A percentile compares a stretch with the other conserved stretches of the same genome.
These are phyloP conservation scores for Atherinomorus stipes DNA, from an alignment of 2,113 vertebrate species.

Conservation along the genomic window DNA sequence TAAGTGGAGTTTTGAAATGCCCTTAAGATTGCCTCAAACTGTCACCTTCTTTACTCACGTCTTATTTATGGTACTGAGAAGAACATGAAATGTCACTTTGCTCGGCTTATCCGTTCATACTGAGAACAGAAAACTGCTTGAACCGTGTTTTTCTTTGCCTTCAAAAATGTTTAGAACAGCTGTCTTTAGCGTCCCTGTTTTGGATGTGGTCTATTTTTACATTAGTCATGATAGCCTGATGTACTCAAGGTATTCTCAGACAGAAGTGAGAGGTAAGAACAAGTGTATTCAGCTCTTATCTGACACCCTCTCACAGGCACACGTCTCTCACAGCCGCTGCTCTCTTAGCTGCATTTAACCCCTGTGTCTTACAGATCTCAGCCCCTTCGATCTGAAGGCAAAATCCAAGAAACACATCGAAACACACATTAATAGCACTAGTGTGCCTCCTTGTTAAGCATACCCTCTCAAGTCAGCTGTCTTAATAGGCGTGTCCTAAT, in stretches of 20 bases:
- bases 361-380: slow-evolving; percentile 43
- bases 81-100: slow-evolving; percentile 4
- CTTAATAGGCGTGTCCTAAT: slow-evolving; percentile 80
- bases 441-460: slow-evolving; percentile 66
- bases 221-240: slow-evolving; percentile 41
- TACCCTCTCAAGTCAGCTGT: slow-evolving; percentile 69
- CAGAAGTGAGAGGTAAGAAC: slow-evolving; percentile 47
- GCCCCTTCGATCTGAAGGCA: slow-evolving; percentile 62
- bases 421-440: slow-evolving; percentile 58
- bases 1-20: not conserved
- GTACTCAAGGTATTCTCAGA: slow-evolving; percentile 49
- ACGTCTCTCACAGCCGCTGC: slow-evolving; percentile 40
- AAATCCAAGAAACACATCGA: slow-evolving; percentile 61
- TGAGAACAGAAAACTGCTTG: not conserved
- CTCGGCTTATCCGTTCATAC: not conserved
- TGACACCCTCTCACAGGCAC: slow-evolving; percentile 43
- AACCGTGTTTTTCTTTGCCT: slow-evolving; percentile 23
- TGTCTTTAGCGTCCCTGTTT: slow-evolving; percentile 27
- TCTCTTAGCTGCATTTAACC: slow-evolving; percentile 42
- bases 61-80: slow-evolving; percentile 15
- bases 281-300: slow-evolving; percentile 57
- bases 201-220: slow-evolving; percentile 58
- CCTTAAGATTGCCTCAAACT: not conserved
- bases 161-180: slow-evolving; percentile 3
- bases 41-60: not conserved